Evolutionary conservation across 2,888 invertebrate genomes (phyloP).

Genomic region (Amphipoea oculea): DNA sequence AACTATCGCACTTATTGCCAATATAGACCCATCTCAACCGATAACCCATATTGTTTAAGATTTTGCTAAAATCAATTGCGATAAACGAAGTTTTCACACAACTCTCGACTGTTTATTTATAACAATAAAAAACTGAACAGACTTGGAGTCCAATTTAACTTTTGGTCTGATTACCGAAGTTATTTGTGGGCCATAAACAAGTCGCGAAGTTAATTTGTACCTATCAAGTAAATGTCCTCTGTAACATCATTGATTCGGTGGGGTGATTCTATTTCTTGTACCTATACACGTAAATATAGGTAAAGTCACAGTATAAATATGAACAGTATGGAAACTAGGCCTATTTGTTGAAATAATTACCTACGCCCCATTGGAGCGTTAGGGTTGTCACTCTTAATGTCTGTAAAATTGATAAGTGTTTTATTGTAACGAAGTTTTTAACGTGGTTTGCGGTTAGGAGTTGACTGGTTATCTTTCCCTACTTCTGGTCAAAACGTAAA

Average conservation of each 20-base stretch:
- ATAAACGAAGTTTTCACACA: neutral
- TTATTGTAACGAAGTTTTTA: too few relatives aligned
- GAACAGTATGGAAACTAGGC: too few relatives aligned
- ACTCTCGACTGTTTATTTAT: slow-evolving; percentile 16
- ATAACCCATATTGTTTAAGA: neutral
- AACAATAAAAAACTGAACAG: slow-evolving; percentile 66
- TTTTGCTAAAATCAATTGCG: neutral
- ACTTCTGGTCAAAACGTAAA: too few relatives aligned
- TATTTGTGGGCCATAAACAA: slow-evolving; percentile 55
- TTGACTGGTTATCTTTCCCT: too few relatives aligned
- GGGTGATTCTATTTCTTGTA: neutral
- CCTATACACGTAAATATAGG: neutral
- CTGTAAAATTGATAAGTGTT: too few relatives aligned
- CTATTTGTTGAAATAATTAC: too few relatives aligned
- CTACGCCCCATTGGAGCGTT: too few relatives aligned
- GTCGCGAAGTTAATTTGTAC: slow-evolving; percentile 55
- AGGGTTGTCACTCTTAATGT: too few relatives aligned
- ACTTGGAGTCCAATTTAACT: too few relatives aligned
- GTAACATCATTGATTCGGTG: slow-evolving; percentile 14
- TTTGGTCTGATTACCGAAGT: slow-evolving; percentile 63
- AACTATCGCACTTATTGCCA: neutral
- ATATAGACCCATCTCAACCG: neutral
- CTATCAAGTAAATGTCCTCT: slow-evolving; percentile 38
- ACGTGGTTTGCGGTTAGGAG: too few relatives aligned
- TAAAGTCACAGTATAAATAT: neutral